phyloP scores from a whole-genome alignment of 1,140 invertebrate species.

The Calliopsis andreniformis region DNA sequence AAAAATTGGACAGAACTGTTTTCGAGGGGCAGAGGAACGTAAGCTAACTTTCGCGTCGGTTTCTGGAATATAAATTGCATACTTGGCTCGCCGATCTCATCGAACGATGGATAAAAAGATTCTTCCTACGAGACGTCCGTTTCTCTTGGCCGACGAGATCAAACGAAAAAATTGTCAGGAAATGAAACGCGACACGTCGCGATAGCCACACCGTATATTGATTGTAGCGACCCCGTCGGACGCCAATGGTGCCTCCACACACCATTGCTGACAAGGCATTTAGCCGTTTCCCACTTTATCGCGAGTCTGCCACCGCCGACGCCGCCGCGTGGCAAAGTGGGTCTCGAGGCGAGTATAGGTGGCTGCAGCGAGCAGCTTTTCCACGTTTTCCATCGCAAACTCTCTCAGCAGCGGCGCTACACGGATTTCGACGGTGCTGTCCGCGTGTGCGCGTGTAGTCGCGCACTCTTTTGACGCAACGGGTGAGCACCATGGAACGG shows the following conservation, averaged over 20 bases:
- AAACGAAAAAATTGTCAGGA: constrained; percentile 1
- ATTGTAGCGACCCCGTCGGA: constrained; percentile 63
- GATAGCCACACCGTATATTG: constrained; percentile 52
- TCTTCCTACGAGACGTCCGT: not conserved
- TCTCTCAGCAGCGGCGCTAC: not conserved
- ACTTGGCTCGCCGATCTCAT: not conserved
- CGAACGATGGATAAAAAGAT: not conserved
- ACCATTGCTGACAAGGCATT: constrained; percentile 71
- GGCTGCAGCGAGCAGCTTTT: constrained; percentile 37
- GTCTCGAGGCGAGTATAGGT: constrained; percentile 59
- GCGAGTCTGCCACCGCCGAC: constrained; percentile 55
- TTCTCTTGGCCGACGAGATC: not conserved
- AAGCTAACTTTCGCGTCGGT: constrained; percentile 26
- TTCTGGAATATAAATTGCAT: constrained; percentile 34
- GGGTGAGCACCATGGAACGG: constrained; percentile 12
- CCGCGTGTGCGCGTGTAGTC: not conserved
- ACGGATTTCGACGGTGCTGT: not conserved
- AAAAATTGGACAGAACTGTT: constrained; percentile 36
- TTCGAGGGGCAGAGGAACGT: not conserved
- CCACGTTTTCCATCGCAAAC: constrained; percentile 27
- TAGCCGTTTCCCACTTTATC: constrained; percentile 72
- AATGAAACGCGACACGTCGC: constrained; percentile 6
- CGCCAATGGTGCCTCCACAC: constrained; percentile 33
- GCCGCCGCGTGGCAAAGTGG: constrained; percentile 55
- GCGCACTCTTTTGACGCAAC: constrained; percentile 45